phyloP scores from a whole-genome alignment of 2,113 vertebrate genomes.

The Notarius quadriscutis region DNA sequence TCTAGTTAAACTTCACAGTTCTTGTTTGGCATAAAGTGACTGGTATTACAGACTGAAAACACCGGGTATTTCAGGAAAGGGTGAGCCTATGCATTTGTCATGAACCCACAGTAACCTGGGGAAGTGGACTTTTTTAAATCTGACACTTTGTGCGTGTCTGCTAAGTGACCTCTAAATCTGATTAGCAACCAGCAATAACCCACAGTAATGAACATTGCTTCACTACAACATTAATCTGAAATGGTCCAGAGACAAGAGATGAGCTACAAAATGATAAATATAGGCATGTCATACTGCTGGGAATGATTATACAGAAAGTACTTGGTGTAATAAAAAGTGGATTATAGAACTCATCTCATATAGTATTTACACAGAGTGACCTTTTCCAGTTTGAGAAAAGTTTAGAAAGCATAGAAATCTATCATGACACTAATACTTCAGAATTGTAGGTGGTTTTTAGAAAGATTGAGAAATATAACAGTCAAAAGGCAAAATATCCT shows the following conservation, averaged over 20 bases:
- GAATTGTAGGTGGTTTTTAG: background rate
- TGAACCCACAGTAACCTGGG: background rate
- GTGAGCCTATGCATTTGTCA: background rate
- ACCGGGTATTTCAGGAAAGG: background rate
- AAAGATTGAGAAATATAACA: background rate
- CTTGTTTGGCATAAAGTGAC: background rate
- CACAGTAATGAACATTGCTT: background rate
- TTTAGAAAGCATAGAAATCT: background rate
- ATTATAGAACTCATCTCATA: background rate
- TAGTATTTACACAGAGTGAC: background rate
- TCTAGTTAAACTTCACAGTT: background rate
- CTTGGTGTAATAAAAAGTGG: slow-evolving; percentile 4
- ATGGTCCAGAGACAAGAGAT: background rate
- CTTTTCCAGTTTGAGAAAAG: background rate
- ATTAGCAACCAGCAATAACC: background rate
- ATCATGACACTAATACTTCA: background rate
- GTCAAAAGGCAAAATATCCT: background rate
- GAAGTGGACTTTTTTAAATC: background rate
- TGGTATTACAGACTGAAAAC: background rate
- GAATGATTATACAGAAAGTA: background rate
- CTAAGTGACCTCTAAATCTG: slow-evolving; percentile 4
- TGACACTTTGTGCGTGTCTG: background rate
- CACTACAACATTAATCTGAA: slow-evolving; percentile 6
- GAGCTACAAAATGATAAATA: background rate
- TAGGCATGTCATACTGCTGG: background rate